Evolutionary conservation across 1,140 invertebrate genomes (phyloP).

Genomic region (Leguminivora glycinivorella): DNA sequence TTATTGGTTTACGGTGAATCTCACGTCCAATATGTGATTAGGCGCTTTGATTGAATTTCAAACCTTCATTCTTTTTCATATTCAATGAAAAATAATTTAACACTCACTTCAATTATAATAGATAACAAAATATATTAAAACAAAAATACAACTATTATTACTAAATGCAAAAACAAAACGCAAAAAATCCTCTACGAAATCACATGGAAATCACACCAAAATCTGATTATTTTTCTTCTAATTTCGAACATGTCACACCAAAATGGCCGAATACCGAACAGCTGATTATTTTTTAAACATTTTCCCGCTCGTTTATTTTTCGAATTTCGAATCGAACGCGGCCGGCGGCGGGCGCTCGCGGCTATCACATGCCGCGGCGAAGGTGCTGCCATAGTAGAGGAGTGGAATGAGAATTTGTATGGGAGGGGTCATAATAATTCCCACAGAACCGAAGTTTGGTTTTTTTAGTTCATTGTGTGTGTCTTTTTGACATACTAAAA

Average conservation of each 20-base stretch:
- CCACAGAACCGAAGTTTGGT: too few species aligned
- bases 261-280: background rate
- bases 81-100: background rate
- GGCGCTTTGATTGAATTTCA: conserved; percentile 15
- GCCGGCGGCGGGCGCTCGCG: conserved; percentile 66
- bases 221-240: too few species aligned
- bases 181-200: background rate
- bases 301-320: conserved; percentile 46
- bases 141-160: background rate
- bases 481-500: too few species aligned
- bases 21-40: conserved; percentile 57
- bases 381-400: too few species aligned
- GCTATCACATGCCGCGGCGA: conserved; percentile 65
- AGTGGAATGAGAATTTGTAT: too few species aligned
- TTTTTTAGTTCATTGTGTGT: too few species aligned
- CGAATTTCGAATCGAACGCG: conserved; percentile 61
- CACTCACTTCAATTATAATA: background rate
- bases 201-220: too few species aligned
- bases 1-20: conserved; percentile 57
- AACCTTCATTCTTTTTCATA: background rate
- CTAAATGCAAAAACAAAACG: background rate
- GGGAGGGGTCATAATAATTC: too few species aligned
- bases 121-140: background rate
- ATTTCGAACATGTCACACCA: background rate
- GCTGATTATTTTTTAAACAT: conserved; percentile 30